Evolutionary conservation across 2,113 vertebrate genomes (phyloP).

Genomic region (Ictidomys tridecemlineatus): DNA sequence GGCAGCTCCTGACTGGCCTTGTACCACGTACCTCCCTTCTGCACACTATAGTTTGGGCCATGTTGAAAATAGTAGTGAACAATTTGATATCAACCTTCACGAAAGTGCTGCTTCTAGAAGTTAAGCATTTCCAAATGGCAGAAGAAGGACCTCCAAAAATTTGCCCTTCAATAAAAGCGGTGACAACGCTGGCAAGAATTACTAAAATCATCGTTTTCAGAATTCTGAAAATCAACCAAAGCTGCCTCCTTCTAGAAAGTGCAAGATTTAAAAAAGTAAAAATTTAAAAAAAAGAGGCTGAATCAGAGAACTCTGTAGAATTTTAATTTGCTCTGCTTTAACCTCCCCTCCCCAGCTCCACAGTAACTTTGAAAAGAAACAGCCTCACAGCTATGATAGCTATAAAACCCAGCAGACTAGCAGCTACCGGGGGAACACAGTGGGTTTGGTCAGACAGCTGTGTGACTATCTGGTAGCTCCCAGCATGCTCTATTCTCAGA

Average conservation of each 20-base stretch:
- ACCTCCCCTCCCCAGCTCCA: neutral
- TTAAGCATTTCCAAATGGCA: neutral
- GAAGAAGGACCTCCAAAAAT: neutral
- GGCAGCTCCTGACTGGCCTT: neutral
- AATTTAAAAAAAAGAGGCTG: neutral
- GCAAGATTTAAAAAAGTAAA: neutral
- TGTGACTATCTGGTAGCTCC: neutral
- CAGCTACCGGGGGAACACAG: neutral
- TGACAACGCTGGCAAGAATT: neutral
- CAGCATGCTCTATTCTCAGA: neutral
- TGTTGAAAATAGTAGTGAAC: slow-evolving; percentile 15
- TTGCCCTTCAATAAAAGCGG: neutral
- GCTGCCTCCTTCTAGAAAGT: neutral
- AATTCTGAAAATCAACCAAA: slow-evolving; percentile 25
- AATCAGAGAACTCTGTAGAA: neutral
- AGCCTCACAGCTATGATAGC: neutral
- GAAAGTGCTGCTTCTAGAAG: neutral
- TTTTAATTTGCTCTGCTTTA: neutral
- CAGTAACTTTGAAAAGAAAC: slow-evolving; percentile 21
- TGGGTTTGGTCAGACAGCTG: neutral
- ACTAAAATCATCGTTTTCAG: slow-evolving; percentile 46
- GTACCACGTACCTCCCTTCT: neutral
- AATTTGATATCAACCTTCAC: neutral
- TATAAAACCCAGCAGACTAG: neutral
- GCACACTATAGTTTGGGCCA: neutral